These are phyloP conservation scores for Contarinia nasturtii DNA, from an alignment of 1,140 invertebrate species.

Conservation along the genomic window DNA sequence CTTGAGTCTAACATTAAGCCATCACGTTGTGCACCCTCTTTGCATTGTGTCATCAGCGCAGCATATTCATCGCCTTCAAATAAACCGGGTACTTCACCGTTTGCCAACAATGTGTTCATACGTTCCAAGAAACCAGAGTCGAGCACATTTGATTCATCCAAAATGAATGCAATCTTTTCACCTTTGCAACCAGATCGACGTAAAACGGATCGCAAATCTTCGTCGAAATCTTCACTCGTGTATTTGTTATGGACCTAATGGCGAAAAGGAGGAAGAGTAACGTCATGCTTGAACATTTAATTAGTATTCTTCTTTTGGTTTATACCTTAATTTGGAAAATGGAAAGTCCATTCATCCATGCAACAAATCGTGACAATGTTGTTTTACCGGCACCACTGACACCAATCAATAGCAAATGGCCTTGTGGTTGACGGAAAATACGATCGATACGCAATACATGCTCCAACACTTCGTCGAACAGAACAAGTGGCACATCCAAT, in stretches of 20 bases:
- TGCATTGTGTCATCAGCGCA: constrained; percentile 98
- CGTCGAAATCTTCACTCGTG: constrained; percentile 95
- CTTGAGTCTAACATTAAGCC: constrained; percentile 96
- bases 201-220: constrained; percentile 86
- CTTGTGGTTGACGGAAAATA: constrained; percentile 97
- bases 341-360: constrained; percentile 98
- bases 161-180: constrained; percentile 97
- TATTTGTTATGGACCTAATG: constrained; percentile 97
- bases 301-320: too few relatives aligned
- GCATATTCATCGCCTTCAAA: constrained; percentile 95
- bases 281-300: too few relatives aligned
- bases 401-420: constrained; percentile 90
- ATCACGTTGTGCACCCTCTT: constrained; percentile 94
- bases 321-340: constrained; percentile 94
- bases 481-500: constrained; percentile 89
- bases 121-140: constrained; percentile 97
- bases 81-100: constrained; percentile 84
- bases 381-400: constrained; percentile 98
- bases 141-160: constrained; percentile 97
- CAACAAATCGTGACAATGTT: constrained; percentile 94
- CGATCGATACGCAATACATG: constrained; percentile 96
- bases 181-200: constrained; percentile 90
- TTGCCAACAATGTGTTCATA: constrained; percentile 97
- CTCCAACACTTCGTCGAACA: constrained; percentile 97
- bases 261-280: background rate